Conservation (phyloP, 2,797 vertebrate species). For the Melanotaenia nigrans region DNA sequence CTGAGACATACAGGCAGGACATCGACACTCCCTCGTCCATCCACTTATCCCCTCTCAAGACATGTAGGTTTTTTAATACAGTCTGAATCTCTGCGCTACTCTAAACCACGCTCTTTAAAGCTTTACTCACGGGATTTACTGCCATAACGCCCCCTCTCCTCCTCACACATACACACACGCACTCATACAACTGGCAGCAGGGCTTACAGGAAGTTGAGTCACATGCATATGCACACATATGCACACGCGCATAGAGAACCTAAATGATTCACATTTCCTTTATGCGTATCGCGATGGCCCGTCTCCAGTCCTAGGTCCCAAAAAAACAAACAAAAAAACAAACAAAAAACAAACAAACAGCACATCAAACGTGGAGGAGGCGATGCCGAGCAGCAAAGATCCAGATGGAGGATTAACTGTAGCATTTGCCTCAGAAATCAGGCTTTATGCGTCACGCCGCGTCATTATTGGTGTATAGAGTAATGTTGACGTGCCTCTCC, state of each 20-base stretch:
- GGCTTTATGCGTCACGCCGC: conserved; percentile 74
- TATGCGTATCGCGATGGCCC: conserved; percentile 26
- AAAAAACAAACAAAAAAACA: not conserved
- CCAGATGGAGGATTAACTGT: conserved; percentile 74
- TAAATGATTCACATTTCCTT: conserved; percentile 52
- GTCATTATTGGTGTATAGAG: conserved; percentile 58
- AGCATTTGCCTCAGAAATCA: conserved; percentile 63
- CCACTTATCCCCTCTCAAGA: conserved; percentile 29
- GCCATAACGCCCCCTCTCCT: conserved; percentile 39
- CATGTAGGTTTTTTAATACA: conserved; percentile 43
- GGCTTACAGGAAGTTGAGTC: conserved; percentile 69
- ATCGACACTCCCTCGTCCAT: conserved; percentile 38
- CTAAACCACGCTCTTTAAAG: conserved; percentile 49
- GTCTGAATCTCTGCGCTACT: conserved; percentile 45
- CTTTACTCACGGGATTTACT: conserved; percentile 69
- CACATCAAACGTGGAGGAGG: conserved; percentile 33
- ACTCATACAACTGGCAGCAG: conserved; percentile 44
- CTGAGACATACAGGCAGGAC: conserved; percentile 34
- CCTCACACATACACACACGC: conserved; percentile 28
- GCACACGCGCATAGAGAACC: conserved; percentile 32
- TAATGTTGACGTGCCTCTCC: conserved; percentile 48
- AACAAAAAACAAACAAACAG: conserved; percentile 21
- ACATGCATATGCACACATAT: conserved; percentile 40
- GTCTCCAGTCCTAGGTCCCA: conserved; percentile 6
- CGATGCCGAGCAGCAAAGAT: conserved; percentile 23